Base-by-base conservation (phyloP, 2,888 invertebrate species). In the Cheilosia impressa region DNA sequence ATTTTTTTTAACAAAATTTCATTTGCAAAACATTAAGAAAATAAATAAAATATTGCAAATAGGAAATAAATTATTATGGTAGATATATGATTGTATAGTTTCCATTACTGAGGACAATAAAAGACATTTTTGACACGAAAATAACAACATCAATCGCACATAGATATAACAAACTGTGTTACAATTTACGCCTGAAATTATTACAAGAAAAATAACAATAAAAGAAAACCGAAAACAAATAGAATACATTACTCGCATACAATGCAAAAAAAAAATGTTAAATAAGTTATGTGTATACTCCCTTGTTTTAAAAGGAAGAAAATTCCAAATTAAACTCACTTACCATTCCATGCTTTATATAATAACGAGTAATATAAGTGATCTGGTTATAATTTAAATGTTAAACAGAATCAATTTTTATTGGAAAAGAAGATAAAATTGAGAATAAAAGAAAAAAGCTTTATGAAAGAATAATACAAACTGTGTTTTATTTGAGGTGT, bases 31-130 rank as follows among this genome's bases (percentile, higher is more conserved):
- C 6, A n/a, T 4, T 34, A 34, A 9, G 6, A 10, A 38, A 43
- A 41, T n/a, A 27, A 45, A 58, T 24, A 65, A 63, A 38, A 24
- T 45, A 55, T 27, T 50, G 17, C 27, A 60, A 66, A 78, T 66
- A 66, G 10, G 17, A 63, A 73, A 63, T 68, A 13, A 55, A 45
- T 60, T 58, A 41, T 55, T 13, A 57, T 65, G 10, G 41, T 53
- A n/a, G n/a, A n/a, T n/a, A 22, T 43, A 58, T 76, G 50, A 66
- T 76, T 66, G 52, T 60, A 58, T 78, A 55, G 9, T 63, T 79
- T 79, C 63, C 47, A 75, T 75, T 80, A 84, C 84, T 66, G 75
- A 84, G 9, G 84, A 84, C 84, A 84, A 84, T 84, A 84, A 84
- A 76, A 80, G 3, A 41, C 47, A 75, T 66, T 80, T 73, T 80